Conservation (phyloP, 2,797 vertebrate genomes). For the Pteronotus mesoamericanus region DNA sequence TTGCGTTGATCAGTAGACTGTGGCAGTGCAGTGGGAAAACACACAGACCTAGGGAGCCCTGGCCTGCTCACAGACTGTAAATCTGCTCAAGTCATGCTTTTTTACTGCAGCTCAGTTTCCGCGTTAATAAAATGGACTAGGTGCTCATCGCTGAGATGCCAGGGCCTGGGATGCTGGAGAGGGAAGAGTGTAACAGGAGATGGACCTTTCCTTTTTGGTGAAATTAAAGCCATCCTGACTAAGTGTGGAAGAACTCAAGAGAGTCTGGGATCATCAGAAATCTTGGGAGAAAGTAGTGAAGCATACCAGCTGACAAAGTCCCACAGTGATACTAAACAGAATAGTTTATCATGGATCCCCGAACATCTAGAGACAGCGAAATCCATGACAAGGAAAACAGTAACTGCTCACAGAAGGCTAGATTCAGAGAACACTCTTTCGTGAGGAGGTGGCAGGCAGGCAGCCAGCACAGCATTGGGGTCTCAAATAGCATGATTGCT, state of each 20-base stretch:
- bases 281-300: neutral
- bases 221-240: neutral
- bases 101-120: neutral
- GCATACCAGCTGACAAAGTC: neutral
- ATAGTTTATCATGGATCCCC: neutral
- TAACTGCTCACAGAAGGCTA: neutral
- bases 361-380: neutral
- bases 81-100: neutral
- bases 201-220: neutral
- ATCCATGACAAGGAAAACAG: neutral
- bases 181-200: neutral
- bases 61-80: neutral
- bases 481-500: neutral
- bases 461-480: neutral
- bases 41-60: neutral
- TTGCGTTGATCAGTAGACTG: no score
- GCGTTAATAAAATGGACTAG: neutral
- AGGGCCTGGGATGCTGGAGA: neutral
- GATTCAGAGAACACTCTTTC: neutral
- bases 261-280: neutral
- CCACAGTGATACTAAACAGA: neutral
- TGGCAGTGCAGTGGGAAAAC: neutral
- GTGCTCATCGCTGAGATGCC: neutral
- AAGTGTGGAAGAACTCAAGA: neutral
- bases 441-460: neutral